These are phyloP conservation scores for Drepanosiphum platanoidis DNA, from an alignment of 2,888 invertebrate genomes.

Conservation along the genomic window DNA sequence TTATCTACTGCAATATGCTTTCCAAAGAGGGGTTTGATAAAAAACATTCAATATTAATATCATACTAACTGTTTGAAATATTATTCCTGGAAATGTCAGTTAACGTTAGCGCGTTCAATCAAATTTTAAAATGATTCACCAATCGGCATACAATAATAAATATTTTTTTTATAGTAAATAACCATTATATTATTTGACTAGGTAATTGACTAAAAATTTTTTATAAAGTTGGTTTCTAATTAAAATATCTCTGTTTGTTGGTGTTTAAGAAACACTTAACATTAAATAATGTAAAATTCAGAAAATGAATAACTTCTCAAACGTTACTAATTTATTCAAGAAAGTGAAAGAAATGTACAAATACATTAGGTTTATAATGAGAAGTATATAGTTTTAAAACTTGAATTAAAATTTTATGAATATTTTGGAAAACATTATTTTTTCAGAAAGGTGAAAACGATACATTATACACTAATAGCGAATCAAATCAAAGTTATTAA, in stretches of 20 bases:
- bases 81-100: not conserved
- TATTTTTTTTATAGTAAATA: slow-evolving; percentile 2
- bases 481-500: too few species aligned
- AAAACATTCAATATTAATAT: too few species aligned
- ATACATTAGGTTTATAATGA: not conserved
- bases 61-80: not conserved
- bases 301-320: not conserved
- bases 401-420: not conserved
- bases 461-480: too few species aligned
- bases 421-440: not conserved
- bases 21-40: too few species aligned
- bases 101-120: not conserved
- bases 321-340: slow-evolving; percentile 33
- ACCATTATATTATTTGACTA: too few species aligned
- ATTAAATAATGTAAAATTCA: slow-evolving; percentile 10
- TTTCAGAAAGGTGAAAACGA: too few species aligned
- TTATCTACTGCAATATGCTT: too few species aligned
- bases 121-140: not conserved
- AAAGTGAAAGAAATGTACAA: not conserved
- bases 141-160: not conserved
- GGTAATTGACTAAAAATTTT: too few species aligned
- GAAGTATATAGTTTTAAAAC: not conserved
- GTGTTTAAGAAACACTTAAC: not conserved
- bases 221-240: slow-evolving; percentile 25
- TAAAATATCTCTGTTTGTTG: not conserved